Percentiles rank a stretch among this genome's conserved stretches.
Evolutionary conservation across 2,888 invertebrate genomes (phyloP).

Genomic region (Cataglyphis altisquamis): DNA sequence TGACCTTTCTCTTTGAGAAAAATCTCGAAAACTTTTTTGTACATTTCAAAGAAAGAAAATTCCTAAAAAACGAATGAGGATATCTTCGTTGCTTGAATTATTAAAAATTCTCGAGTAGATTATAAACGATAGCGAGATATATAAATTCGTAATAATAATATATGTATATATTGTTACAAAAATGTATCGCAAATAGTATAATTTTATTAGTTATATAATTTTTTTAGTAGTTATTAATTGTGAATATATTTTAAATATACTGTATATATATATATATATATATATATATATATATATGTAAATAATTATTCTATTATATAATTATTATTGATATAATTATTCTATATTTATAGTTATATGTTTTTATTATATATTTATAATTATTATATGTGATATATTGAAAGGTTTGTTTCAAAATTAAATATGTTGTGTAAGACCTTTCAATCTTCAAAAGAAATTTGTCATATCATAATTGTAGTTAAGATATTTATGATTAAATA

Average conservation of each 20-base stretch:
- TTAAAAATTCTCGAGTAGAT: not conserved
- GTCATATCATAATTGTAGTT: not conserved
- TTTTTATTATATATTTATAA: too few species aligned
- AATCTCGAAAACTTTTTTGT: not conserved
- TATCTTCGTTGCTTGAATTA: not conserved
- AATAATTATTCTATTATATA: not conserved
- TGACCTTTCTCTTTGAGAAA: conserved; percentile 4
- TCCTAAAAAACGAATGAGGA: not conserved
- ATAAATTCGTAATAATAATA: not conserved
- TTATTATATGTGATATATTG: too few species aligned
- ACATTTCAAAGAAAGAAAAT: not conserved
- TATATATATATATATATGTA: too few species aligned
- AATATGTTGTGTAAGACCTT: too few species aligned
- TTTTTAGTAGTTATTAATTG: not conserved
- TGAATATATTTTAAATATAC: not conserved
- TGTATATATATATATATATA: too few species aligned
- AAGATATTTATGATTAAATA: not conserved
- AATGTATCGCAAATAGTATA: not conserved
- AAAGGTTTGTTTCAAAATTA: too few species aligned
- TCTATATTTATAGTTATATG: not conserved
- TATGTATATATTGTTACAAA: not conserved
- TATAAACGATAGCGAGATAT: not conserved
- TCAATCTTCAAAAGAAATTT: too few species aligned
- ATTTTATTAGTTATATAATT: not conserved
- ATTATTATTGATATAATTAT: not conserved